Evolutionary conservation across 2,888 invertebrate genomes (phyloP).

Genomic region (Cybosia mesomella): DNA sequence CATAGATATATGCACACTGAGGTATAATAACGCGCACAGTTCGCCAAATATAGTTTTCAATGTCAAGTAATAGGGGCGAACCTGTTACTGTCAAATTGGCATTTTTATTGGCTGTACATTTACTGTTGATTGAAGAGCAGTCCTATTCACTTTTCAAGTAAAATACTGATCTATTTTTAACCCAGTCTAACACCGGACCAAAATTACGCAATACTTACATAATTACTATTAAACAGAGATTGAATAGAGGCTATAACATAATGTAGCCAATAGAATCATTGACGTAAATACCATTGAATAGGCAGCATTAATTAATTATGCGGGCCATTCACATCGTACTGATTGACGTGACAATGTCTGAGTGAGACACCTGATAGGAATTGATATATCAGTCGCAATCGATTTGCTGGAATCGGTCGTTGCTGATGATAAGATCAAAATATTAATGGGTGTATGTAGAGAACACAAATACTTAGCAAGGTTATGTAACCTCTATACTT

Average conservation of each 20-base stretch:
- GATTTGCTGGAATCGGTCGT: constrained; percentile 27
- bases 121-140: no score
- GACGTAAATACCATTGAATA: constrained; percentile 47
- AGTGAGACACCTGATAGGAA: constrained; percentile 49
- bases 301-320: constrained; percentile 54
- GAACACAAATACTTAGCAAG: background rate
- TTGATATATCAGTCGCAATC: constrained; percentile 39
- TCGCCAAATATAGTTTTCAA: no score
- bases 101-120: no score
- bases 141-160: no score
- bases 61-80: no score
- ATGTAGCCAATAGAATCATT: constrained; percentile 39
- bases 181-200: background rate
- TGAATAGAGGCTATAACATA: constrained; percentile 8
- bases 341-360: constrained; percentile 53
- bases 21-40: no score
- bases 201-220: background rate
- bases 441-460: background rate
- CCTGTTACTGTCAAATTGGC: no score
- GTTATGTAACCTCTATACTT: no score
- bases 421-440: constrained; percentile 23
- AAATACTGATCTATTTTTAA: background rate
- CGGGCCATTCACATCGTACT: constrained; percentile 47
- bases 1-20: no score
- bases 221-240: constrained; percentile 9